Conservation (phyloP, 2,888 invertebrate species). For the Amiota communis region DNA sequence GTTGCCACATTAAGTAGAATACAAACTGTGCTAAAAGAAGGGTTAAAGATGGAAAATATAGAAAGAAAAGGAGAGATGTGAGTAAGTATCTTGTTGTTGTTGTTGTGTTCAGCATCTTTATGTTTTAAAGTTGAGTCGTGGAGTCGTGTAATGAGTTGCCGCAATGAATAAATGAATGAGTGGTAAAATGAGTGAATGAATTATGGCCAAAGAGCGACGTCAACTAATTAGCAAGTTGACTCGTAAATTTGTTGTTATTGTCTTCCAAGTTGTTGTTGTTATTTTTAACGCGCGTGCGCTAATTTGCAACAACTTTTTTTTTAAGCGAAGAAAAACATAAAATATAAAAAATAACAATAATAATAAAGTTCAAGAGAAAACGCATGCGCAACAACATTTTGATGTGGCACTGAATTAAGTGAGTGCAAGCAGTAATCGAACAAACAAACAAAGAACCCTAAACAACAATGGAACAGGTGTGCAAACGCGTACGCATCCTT, state of each 20-base stretch:
- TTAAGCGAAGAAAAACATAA: conserved; percentile 19
- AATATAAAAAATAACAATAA: conserved; percentile 7
- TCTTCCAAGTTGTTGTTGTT: conserved; percentile 42
- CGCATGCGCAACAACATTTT: too few relatives aligned
- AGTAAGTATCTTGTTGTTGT: background rate
- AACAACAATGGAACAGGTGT: conserved; percentile 52
- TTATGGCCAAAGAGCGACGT: conserved; percentile 54
- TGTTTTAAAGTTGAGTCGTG: background rate
- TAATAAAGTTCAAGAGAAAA: too few relatives aligned
- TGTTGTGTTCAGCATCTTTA: background rate
- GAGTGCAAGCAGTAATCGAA: too few relatives aligned
- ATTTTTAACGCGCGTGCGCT: conserved; percentile 13
- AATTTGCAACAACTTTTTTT: conserved; percentile 31
- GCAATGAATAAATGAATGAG: conserved; percentile 27
- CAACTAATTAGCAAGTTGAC: conserved; percentile 25
- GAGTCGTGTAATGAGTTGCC: conserved; percentile 3
- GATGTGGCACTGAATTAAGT: too few relatives aligned
- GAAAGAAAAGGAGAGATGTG: background rate
- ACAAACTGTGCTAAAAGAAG: conserved; percentile 9
- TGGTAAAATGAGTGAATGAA: conserved; percentile 38
- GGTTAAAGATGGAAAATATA: too few relatives aligned
- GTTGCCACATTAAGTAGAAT: conserved; percentile 17
- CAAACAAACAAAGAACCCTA: too few relatives aligned
- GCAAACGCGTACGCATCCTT: background rate
- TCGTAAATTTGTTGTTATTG: conserved; percentile 34